phyloP scores from a whole-genome alignment of 2,113 vertebrate genomes.

The Microtus oregoni region DNA sequence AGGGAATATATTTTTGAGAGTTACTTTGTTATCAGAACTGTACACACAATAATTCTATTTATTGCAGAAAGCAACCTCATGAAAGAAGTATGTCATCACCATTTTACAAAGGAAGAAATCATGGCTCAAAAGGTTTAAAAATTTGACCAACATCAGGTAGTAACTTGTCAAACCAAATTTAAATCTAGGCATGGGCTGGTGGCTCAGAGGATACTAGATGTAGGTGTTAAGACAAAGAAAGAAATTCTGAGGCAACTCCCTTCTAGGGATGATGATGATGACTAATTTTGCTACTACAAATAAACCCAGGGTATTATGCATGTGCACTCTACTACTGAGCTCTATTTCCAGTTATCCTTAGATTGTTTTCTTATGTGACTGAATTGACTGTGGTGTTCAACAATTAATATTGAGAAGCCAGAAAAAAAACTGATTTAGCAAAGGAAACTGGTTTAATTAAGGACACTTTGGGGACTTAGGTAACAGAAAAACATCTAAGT shows the following conservation, averaged over 20 bases:
- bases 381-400: background rate
- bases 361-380: background rate
- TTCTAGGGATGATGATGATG: background rate
- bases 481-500: background rate
- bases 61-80: background rate
- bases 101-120: constrained; percentile 50
- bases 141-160: background rate
- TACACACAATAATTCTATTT: constrained; percentile 25
- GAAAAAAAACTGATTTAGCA: background rate
- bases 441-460: background rate
- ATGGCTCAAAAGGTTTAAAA: constrained; percentile 3
- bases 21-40: background rate
- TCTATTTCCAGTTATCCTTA: background rate
- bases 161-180: constrained; percentile 34
- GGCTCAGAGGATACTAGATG: background rate
- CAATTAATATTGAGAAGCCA: background rate
- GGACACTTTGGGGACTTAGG: background rate
- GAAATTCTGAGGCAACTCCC: background rate
- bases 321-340: background rate
- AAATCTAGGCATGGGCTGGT: background rate
- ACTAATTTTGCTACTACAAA: background rate
- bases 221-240: background rate
- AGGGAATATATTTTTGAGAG: background rate
- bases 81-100: constrained; percentile 9
- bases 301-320: background rate